phyloP scores from a whole-genome alignment of 2,797 vertebrate species.

The Notoglanidium macrostoma region DNA sequence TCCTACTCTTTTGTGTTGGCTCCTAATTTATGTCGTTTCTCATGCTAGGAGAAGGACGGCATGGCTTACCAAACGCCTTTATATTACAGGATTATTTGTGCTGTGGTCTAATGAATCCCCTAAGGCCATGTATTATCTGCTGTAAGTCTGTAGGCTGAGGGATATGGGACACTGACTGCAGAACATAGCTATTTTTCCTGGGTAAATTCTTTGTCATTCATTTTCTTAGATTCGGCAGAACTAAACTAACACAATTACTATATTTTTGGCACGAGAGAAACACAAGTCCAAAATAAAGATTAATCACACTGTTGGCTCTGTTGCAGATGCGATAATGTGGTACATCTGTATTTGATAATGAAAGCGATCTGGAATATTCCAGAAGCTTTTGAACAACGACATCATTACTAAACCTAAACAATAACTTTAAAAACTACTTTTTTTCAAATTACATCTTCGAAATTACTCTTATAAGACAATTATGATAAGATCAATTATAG shows the following conservation, averaged over 20 bases:
- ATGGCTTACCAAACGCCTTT: constrained; percentile 5
- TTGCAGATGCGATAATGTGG: constrained; percentile 28
- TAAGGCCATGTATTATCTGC: constrained; percentile 29
- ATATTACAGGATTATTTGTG: constrained; percentile 32
- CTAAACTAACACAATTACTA: constrained; percentile 65
- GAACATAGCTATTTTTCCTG: constrained; percentile 66
- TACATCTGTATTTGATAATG: constrained; percentile 32
- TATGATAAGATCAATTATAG: constrained; percentile 22
- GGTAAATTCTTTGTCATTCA: constrained; percentile 67
- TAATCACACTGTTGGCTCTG: constrained; percentile 48
- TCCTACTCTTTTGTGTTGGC: constrained; percentile 1
- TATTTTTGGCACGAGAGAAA: constrained; percentile 54
- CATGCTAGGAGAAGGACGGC: constrained; percentile 18
- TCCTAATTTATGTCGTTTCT: background rate
- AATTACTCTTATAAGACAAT: constrained; percentile 32
- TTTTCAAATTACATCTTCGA: constrained; percentile 7
- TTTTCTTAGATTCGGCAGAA: constrained; percentile 67
- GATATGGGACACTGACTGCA: constrained; percentile 74
- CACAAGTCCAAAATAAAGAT: constrained; percentile 56
- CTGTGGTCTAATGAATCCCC: constrained; percentile 38
- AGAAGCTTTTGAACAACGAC: constrained; percentile 31
- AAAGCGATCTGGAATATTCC: constrained; percentile 20
- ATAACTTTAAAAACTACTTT: constrained; percentile 28
- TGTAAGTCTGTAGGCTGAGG: constrained; percentile 49
- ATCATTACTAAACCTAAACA: constrained; percentile 15